Conservation (phyloP, 2,797 vertebrate species). For the Falco berigora region DNA sequence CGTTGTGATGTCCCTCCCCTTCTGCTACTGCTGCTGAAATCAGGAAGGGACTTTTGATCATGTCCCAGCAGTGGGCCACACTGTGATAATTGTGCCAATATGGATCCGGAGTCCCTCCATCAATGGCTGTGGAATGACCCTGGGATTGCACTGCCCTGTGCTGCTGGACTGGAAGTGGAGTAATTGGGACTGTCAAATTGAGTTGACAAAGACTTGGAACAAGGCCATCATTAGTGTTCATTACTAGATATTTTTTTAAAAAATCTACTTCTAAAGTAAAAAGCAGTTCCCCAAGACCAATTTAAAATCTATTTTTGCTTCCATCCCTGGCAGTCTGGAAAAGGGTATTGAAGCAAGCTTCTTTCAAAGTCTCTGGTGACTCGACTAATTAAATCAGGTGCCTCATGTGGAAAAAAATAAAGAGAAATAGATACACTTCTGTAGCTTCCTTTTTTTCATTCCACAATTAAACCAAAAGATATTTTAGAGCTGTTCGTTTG, state of each 20-base stretch:
- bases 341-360: background rate
- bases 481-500: background rate
- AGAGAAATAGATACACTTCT: background rate
- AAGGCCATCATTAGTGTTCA: background rate
- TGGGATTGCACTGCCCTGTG: background rate
- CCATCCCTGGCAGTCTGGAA: background rate
- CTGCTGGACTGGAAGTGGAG: background rate
- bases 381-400: background rate
- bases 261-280: background rate
- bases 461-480: background rate
- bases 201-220: background rate
- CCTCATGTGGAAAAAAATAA: background rate
- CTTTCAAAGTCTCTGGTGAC: background rate
- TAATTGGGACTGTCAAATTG: background rate
- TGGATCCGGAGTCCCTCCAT: background rate
- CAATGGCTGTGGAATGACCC: background rate
- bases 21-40: background rate
- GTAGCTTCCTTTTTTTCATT: background rate
- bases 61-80: background rate
- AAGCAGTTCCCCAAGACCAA: background rate
- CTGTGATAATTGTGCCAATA: background rate
- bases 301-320: conserved; percentile 14
- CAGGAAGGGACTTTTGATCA: background rate
- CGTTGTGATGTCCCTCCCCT: background rate
- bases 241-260: background rate